Base-by-base conservation (phyloP, 2,888 invertebrate genomes). In the Leucozona laternaria region DNA sequence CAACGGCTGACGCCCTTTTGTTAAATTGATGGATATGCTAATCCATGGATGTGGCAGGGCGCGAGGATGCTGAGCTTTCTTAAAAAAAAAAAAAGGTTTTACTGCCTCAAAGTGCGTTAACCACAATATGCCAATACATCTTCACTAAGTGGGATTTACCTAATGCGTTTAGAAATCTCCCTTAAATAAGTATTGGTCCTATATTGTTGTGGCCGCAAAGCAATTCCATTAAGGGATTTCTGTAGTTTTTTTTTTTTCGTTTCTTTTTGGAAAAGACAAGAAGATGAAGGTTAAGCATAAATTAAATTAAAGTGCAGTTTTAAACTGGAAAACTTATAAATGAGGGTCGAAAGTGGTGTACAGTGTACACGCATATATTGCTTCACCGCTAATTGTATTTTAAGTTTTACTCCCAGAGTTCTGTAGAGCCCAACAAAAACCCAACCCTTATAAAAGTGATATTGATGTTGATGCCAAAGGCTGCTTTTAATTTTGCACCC, bases 81-180 rank as follows among this genome's bases (percentile, higher is more conserved):
- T 87, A 57, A 28, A 28, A 31, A 31, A 31, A 31, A 75, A 76
- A 50, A 76, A 76, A 66, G 71, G 79, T 66, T 81, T 66, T 53
- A 50, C 34, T 31, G 40, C 15, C 25, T 34, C 20, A 43, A 66
- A 68, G 72, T 86, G 81, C 78, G 76, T 85, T 71, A 10, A 83
- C 87, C 87, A 28, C 87, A 87, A 79, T 79, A 76, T 82, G 87
- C 79, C 83, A 87, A 83, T 87, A 87, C 87, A 87, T 87, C 68
- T 83, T 79, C 60, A 76, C 83, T 60, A 79, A 83, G 79, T 68
- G 78, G 87, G 83, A 83, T 87, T 87, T 83, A 55, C 55, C 20
- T 83, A 83, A 87, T 83, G 71, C 64, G 20, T 85, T 85, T 48
- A 50, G 64, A 57, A 66, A 71, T 50, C 55, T 57, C 75, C 45